phyloP scores from a whole-genome alignment of 2,113 vertebrate genomes.

The Lontra canadensis region DNA sequence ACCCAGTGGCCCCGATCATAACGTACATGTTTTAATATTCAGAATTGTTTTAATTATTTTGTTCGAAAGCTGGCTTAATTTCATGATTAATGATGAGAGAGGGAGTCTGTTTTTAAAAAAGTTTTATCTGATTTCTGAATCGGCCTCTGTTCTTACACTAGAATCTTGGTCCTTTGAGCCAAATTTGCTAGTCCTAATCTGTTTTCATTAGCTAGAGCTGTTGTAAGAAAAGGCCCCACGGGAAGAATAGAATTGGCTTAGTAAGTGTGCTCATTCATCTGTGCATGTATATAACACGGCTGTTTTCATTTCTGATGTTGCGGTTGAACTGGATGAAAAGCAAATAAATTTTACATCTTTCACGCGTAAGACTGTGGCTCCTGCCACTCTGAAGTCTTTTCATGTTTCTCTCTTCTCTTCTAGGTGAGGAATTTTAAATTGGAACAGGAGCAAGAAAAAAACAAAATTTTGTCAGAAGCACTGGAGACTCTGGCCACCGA shows the following conservation, averaged over 20 bases:
- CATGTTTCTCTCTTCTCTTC: constrained; percentile 82
- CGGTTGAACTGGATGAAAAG: constrained; percentile 61
- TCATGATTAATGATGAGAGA: not conserved
- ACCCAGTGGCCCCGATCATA: not conserved
- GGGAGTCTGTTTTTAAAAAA: not conserved
- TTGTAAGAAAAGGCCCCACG: constrained; percentile 50
- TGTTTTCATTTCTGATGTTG: constrained; percentile 73
- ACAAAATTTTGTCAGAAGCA: constrained; percentile 94
- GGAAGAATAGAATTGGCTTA: constrained; percentile 50
- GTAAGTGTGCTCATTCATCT: constrained; percentile 61
- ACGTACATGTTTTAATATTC: not conserved
- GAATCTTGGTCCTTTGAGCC: not conserved
- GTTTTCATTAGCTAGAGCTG: constrained; percentile 34
- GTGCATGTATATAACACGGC: not conserved
- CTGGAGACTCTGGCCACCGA: constrained; percentile 92
- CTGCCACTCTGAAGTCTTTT: constrained; percentile 75
- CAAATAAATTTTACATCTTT: constrained; percentile 66
- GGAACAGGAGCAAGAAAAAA: constrained; percentile 96
- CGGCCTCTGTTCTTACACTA: not conserved
- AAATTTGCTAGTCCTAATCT: constrained; percentile 48
- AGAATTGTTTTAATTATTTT: not conserved
- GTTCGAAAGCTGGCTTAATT: not conserved
- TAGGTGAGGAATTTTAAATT: constrained; percentile 94
- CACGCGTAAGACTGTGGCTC: constrained; percentile 67
- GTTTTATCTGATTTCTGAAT: not conserved